A percentile compares a stretch with the other conserved stretches of the same genome.
Conservation (phyloP, 23 tunicate genomes). For the Trididemnum clinides region DNA sequence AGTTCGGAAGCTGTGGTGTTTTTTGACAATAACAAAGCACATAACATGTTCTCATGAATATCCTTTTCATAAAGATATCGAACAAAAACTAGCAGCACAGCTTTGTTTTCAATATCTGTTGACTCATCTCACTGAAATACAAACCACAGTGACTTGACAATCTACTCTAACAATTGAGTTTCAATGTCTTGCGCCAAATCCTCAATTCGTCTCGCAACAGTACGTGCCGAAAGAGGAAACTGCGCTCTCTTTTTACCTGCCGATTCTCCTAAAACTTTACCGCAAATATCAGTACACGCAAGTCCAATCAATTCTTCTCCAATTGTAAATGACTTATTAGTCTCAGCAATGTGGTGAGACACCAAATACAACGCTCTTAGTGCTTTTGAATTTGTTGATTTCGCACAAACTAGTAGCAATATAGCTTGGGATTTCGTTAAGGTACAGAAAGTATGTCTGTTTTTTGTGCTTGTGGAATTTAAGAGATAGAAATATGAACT, state of each 20-base stretch:
- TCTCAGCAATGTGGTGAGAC: constrained; percentile 34
- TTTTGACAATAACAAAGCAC: constrained; percentile 52
- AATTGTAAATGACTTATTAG: constrained; percentile 43
- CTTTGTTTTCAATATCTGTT: constrained; percentile 48
- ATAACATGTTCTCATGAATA: constrained; percentile 57
- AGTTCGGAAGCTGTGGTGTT: constrained; percentile 71
- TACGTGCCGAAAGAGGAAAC: constrained; percentile 57
- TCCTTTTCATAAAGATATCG: constrained; percentile 48
- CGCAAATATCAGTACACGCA: constrained; percentile 32
- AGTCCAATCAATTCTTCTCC: constrained; percentile 46
- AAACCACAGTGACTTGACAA: constrained; percentile 21
- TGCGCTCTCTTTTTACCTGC: constrained; percentile 43
- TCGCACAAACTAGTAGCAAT: no score
- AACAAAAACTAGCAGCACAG: constrained; percentile 67
- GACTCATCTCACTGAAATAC: constrained; percentile 54
- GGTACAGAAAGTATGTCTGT: no score
- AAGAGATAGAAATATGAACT: no score
- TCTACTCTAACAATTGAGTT: constrained; percentile 16
- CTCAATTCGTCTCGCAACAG: constrained; percentile 53
- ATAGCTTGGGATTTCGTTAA: no score
- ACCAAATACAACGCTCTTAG: constrained; percentile 34
- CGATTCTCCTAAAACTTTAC: no score
- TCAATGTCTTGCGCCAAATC: constrained; percentile 37
- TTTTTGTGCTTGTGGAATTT: no score
- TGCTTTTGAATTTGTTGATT: constrained; percentile 7